These are phyloP conservation scores for Nipponia nippon DNA, from an alignment of 2,113 vertebrate genomes.

Conservation along the genomic window DNA sequence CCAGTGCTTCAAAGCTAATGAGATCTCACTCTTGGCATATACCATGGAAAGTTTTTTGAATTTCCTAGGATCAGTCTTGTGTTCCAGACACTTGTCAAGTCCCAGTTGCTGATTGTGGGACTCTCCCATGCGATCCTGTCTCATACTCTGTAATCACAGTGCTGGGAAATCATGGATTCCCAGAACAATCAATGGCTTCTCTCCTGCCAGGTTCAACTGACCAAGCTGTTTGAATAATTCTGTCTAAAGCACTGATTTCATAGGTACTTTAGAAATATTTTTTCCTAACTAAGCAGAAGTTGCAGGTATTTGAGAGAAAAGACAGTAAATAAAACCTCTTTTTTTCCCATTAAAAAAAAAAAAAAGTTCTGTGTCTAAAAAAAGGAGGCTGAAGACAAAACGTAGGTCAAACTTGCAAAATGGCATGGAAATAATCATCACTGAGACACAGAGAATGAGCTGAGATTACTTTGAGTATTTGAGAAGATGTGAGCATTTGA, in stretches of 20 bases:
- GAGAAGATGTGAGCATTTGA: not conserved
- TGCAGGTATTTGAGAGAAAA: not conserved
- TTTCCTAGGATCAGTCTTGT: not conserved
- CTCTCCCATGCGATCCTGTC: not conserved
- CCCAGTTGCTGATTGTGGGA: not conserved
- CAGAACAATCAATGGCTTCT: not conserved
- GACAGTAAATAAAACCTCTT: not conserved
- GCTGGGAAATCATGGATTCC: not conserved
- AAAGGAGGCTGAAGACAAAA: not conserved
- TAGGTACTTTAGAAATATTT: not conserved
- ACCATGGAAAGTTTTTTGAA: not conserved
- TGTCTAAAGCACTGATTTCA: not conserved
- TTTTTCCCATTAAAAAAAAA: not conserved
- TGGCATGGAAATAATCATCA: not conserved
- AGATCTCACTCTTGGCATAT: not conserved
- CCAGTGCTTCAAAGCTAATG: not conserved
- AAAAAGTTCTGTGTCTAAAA: not conserved
- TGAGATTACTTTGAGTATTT: not conserved
- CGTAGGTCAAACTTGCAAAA: not conserved
- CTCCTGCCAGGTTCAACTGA: not conserved
- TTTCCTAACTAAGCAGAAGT: not conserved
- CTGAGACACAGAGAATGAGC: not conserved
- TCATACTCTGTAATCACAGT: not conserved
- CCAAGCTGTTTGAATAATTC: not conserved
- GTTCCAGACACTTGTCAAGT: not conserved